Evolutionary conservation across 2,113 vertebrate genomes (phyloP).

Genomic region (Crypturellus undulatus): DNA sequence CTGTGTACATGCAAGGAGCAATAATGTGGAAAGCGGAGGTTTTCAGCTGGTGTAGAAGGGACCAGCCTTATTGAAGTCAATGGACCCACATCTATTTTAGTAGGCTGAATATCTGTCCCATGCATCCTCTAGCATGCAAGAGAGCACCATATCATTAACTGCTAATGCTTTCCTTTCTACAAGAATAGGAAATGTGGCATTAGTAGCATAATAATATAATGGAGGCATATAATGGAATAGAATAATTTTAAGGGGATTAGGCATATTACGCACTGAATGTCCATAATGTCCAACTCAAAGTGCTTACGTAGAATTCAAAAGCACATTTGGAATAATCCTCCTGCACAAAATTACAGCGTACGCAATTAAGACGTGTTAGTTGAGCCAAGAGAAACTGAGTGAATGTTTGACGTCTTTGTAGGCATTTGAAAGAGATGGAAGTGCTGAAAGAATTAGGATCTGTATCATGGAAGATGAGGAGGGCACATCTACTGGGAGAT

Average conservation of each 20-base stretch:
- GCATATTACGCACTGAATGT: not conserved
- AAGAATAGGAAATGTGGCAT: not conserved
- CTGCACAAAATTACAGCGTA: not conserved
- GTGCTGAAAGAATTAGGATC: not conserved
- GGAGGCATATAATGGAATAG: not conserved
- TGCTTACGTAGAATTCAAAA: not conserved
- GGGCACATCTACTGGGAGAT: not conserved
- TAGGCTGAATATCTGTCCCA: not conserved
- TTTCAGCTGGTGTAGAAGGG: not conserved
- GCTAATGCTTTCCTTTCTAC: not conserved
- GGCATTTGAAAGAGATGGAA: not conserved
- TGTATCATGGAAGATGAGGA: not conserved
- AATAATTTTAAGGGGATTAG: not conserved
- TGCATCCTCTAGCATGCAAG: not conserved
- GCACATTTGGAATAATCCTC: not conserved
- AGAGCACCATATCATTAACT: not conserved
- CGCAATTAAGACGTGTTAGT: not conserved
- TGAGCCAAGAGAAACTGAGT: not conserved
- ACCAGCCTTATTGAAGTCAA: not conserved
- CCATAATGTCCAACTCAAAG: not conserved
- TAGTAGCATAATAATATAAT: not conserved
- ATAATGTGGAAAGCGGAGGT: not conserved
- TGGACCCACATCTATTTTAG: not conserved
- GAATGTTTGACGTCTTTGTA: not conserved
- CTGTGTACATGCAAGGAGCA: not conserved